Percentiles rank a stretch among this genome's conserved stretches.
Conservation (phyloP, 2,888 invertebrate genomes). For the Eupithecia subumbrata region DNA sequence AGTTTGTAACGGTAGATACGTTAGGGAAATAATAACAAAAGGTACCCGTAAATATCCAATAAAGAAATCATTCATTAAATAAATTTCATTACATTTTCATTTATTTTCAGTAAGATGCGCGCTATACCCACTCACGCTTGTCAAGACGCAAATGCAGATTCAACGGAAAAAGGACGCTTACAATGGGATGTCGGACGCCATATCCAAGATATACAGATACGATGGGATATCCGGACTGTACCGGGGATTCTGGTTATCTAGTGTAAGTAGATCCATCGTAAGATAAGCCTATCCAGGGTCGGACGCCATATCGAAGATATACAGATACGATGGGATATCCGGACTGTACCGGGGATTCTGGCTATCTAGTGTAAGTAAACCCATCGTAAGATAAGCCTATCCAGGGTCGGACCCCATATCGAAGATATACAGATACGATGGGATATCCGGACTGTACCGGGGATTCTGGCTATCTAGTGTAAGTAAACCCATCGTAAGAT, state of each 20-base stretch:
- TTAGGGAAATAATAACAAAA: too few relatives aligned
- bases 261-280: slow-evolving; percentile 77
- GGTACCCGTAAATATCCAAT: too few relatives aligned
- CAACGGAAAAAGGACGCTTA: slow-evolving; percentile 93
- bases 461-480: slow-evolving; percentile 98
- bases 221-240: slow-evolving; percentile 96
- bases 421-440: slow-evolving; percentile 94
- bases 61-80: too few relatives aligned
- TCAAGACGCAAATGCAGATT: slow-evolving; percentile 96
- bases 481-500: slow-evolving; percentile 49
- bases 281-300: slow-evolving; percentile 59
- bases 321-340: slow-evolving; percentile 90
- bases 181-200: slow-evolving; percentile 94
- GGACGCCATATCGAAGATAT: slow-evolving; percentile 95
- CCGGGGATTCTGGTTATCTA: slow-evolving; percentile 97
- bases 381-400: not conserved
- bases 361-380: slow-evolving; percentile 90
- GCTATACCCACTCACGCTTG: slow-evolving; percentile 95
- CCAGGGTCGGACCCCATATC: slow-evolving; percentile 92
- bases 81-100: too few relatives aligned
- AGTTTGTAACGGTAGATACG: too few relatives aligned
- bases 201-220: slow-evolving; percentile 91
- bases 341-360: slow-evolving; percentile 98
- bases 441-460: slow-evolving; percentile 93
- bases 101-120: slow-evolving; percentile 85